Base-by-base conservation (phyloP, 2,113 vertebrate species). In the Catharus bicknelli region DNA sequence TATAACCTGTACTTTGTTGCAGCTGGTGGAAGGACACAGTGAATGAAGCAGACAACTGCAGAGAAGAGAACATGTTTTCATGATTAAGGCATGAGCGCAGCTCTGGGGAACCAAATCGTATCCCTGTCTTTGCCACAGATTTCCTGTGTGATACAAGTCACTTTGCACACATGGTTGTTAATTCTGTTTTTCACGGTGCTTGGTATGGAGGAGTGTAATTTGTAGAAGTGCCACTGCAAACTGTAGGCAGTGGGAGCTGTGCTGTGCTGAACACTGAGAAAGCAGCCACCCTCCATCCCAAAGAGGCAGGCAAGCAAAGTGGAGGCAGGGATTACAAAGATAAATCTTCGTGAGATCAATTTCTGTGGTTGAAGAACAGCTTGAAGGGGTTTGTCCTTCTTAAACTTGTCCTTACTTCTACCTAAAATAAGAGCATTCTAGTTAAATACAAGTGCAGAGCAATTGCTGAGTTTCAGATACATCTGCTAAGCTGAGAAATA, bases 171-270 rank as follows among this genome's bases (percentile, higher is more conserved):
- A n/a, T 40, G 48, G 73, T 40, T 67, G 64, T 43, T 86, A 80
- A 75, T 13, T 53, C 47, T 70, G 83, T 79, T 93, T 90, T 81
- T 73, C 22, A 6, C 62, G 80, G 78, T 76, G 90, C 54, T 73
- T 34, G 48, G 21, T 70, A 29, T 3, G 0, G 51, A 32, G 76
- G 40, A 77, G 51, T 50, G 54, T 43, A 59, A 83, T 80, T 54
- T 92, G 86, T 73, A 47, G 80, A 88, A 90, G 59, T 74, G 91
- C 57, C 70, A 89, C 73, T 82, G 86, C 91, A 83, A 62, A 73
- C 59, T 43, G 83, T 42, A 81, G 89, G 77, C 90, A 90, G 81
- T 25, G 9, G 64, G 86, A 94, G 81, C 81, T 89, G 68, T 12
- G 94, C 90, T 82, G 66, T 51, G 93, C 42, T 20, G 58, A 81